phyloP scores from a whole-genome alignment of 2,888 invertebrate species.

The Choreutis nemorana region DNA sequence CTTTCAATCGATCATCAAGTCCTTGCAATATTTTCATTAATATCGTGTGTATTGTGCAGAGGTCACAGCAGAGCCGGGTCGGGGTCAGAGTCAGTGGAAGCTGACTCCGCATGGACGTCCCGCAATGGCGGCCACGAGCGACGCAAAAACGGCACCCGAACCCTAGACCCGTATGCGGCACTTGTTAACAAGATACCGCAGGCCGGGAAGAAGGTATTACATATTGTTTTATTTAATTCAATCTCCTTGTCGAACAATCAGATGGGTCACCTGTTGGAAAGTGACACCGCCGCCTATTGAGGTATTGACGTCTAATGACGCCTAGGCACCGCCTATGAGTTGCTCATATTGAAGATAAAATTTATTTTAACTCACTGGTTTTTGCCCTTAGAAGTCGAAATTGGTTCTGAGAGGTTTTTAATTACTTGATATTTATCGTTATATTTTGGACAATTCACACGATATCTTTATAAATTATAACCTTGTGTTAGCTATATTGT shows the following conservation, averaged over 20 bases:
- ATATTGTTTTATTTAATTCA: background rate
- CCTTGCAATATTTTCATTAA: background rate
- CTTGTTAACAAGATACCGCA: constrained; percentile 49
- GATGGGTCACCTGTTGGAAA: background rate
- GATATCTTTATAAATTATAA: too few relatives aligned
- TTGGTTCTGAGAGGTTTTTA: too few relatives aligned
- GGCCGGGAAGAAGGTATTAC: constrained; percentile 49
- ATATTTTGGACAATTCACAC: too few relatives aligned
- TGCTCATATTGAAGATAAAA: too few relatives aligned
- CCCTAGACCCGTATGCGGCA: constrained; percentile 45
- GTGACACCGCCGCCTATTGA: too few relatives aligned
- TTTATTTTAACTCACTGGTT: too few relatives aligned
- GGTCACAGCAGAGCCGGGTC: constrained; percentile 44
- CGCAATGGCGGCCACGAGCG: constrained; percentile 33
- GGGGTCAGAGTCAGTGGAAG: constrained; percentile 29
- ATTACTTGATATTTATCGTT: too few relatives aligned
- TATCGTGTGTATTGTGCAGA: constrained; percentile 17
- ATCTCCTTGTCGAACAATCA: background rate
- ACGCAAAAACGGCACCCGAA: constrained; percentile 36
- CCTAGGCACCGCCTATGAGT: too few relatives aligned
- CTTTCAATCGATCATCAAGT: too few relatives aligned
- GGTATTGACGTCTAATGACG: too few relatives aligned
- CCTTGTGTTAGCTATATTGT: too few relatives aligned
- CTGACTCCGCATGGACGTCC: constrained; percentile 20
- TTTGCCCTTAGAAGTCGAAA: too few relatives aligned